A percentile compares a stretch with the other conserved stretches of the same genome.
phyloP scores from a whole-genome alignment of 2,888 invertebrate genomes.

The Aradus depressus region DNA sequence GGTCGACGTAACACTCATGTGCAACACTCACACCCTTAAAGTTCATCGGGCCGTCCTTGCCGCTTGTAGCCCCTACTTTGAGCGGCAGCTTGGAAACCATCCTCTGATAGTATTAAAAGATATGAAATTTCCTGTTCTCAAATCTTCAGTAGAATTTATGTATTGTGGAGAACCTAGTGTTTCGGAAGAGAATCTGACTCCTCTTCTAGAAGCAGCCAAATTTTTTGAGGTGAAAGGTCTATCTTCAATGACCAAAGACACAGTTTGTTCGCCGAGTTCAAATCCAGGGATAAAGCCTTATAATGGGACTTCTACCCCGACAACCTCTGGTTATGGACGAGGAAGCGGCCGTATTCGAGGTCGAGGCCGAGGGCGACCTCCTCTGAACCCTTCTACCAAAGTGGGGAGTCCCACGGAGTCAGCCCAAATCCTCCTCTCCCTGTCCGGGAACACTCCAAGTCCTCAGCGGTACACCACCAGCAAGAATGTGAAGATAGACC shows the following conservation, averaged over 20 bases:
- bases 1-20: conserved; percentile 63
- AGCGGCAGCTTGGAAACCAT: conserved; percentile 42
- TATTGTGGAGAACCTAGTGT: conserved; percentile 64
- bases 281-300: conserved; percentile 20
- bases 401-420: conserved; percentile 32
- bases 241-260: conserved; percentile 34
- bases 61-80: conserved; percentile 59
- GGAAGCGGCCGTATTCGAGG: conserved; percentile 24
- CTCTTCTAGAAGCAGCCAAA: conserved; percentile 56
- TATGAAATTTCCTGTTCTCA: conserved; percentile 57
- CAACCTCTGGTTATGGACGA: conserved; percentile 23
- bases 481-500: conserved; percentile 21
- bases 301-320: conserved; percentile 25
- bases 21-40: conserved; percentile 60
- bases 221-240: conserved; percentile 45
- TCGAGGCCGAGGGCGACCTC: conserved; percentile 24
- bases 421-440: conserved; percentile 34
- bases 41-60: conserved; percentile 64
- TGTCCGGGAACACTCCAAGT: conserved; percentile 29
- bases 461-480: conserved; percentile 18
- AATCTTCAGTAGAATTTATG: conserved; percentile 63
- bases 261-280: conserved; percentile 30
- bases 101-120: conserved; percentile 47
- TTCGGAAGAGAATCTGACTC: conserved; percentile 53
- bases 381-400: conserved; percentile 22